Conservation (phyloP, 2,888 invertebrate species). For the Agelastica alni region DNA sequence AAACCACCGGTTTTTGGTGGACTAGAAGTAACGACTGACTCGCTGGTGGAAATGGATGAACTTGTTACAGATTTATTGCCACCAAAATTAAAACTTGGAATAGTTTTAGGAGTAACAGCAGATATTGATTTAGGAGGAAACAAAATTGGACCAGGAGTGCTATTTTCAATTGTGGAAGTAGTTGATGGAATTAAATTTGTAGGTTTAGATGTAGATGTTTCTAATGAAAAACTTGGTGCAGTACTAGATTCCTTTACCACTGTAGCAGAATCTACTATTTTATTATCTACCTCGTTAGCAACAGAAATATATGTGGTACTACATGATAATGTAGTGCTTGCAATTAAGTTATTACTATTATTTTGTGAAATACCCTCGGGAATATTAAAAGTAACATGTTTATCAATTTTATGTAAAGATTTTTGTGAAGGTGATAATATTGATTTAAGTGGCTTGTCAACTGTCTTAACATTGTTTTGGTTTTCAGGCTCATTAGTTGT, state of each 20-base stretch:
- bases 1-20: slow-evolving; percentile 45
- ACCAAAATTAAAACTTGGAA: slow-evolving; percentile 9
- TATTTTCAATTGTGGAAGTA: background rate
- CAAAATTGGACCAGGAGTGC: background rate
- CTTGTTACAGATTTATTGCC: slow-evolving; percentile 3
- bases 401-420: slow-evolving; percentile 37
- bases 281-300: background rate
- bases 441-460: slow-evolving; percentile 39
- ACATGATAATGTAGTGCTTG: background rate
- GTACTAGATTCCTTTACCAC: too few relatives aligned
- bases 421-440: slow-evolving; percentile 47
- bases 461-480: background rate
- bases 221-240: too few relatives aligned
- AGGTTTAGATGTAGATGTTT: too few relatives aligned
- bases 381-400: slow-evolving; percentile 49
- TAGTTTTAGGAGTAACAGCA: slow-evolving; percentile 1
- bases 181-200: background rate
- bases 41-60: background rate
- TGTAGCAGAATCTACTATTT: too few relatives aligned
- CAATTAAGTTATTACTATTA: too few relatives aligned
- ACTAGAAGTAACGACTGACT: slow-evolving; percentile 15
- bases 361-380: slow-evolving; percentile 35
- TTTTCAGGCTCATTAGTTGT: slow-evolving; percentile 4
- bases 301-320: background rate
- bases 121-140: slow-evolving; percentile 8